Evolutionary conservation across 2,888 invertebrate species (phyloP).

Genomic region (Abrostola tripartita): DNA sequence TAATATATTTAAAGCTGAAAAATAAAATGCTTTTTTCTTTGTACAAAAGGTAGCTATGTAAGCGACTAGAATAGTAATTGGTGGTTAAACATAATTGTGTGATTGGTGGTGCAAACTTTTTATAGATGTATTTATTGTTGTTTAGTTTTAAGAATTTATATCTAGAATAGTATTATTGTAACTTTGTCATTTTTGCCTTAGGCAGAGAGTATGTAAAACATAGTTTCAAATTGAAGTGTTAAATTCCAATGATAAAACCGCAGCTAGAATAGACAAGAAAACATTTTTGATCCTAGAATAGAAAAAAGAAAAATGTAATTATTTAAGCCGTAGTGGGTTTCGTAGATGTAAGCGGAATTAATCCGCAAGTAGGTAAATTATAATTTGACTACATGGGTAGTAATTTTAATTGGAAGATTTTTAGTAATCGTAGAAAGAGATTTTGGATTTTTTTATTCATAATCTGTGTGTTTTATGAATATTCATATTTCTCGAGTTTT

Average conservation of each 20-base stretch:
- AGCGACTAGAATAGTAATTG: constrained; percentile 74
- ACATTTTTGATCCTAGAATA: constrained; percentile 73
- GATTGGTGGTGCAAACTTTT: constrained; percentile 88
- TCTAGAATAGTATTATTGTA: constrained; percentile 62
- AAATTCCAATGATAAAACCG: constrained; percentile 54
- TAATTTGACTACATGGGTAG: constrained; percentile 77
- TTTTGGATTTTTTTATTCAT: constrained; percentile 59
- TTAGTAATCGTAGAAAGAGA: constrained; percentile 72
- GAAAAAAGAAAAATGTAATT: constrained; percentile 64
- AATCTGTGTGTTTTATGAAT: constrained; percentile 69
- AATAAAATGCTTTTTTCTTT: constrained; percentile 61
- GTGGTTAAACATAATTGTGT: constrained; percentile 73
- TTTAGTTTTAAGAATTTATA: constrained; percentile 77
- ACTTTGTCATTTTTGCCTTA: constrained; percentile 74
- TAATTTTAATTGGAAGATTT: constrained; percentile 56
- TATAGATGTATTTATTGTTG: constrained; percentile 75
- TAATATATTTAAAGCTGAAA: constrained; percentile 48
- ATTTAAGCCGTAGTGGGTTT: constrained; percentile 72
- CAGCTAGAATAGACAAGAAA: constrained; percentile 66
- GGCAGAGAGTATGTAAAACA: constrained; percentile 61
- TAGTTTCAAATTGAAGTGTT: constrained; percentile 59
- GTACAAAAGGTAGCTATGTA: constrained; percentile 69
- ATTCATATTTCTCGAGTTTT: constrained; percentile 69
- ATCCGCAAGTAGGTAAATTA: constrained; percentile 67
- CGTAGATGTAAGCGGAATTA: constrained; percentile 76